These are phyloP conservation scores for Pachyuromys duprasi DNA, from an alignment of 2,797 vertebrate species.

Conservation along the genomic window DNA sequence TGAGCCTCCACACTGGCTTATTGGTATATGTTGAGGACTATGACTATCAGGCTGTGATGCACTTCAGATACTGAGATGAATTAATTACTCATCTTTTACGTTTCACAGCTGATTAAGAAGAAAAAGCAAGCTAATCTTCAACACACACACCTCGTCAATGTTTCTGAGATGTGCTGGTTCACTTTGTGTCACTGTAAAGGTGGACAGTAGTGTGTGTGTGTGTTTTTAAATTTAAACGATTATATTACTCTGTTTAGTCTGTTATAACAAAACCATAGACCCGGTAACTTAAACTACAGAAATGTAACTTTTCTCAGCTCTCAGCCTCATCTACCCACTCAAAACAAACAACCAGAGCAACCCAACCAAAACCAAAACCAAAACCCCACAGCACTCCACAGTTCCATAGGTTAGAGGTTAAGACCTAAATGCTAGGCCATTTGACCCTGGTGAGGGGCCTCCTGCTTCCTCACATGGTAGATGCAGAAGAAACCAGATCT, in stretches of 20 bases:
- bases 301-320: not conserved
- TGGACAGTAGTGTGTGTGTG: not conserved
- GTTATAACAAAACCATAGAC: not conserved
- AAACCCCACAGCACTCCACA: not conserved
- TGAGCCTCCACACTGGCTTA: not conserved
- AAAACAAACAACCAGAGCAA: not conserved
- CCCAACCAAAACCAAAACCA: not conserved
- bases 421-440: not conserved
- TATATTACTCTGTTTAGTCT: not conserved
- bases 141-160: not conserved
- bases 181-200: not conserved
- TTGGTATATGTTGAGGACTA: not conserved
- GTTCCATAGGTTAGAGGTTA: not conserved
- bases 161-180: not conserved
- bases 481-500: not conserved
- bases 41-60: not conserved
- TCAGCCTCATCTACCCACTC: too few species aligned
- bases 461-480: not conserved
- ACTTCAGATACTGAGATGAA: conserved; percentile 12
- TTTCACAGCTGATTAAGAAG: not conserved
- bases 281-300: not conserved
- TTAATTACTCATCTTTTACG: conserved; percentile 19
- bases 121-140: not conserved
- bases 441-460: not conserved
- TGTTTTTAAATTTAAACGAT: not conserved